Evolutionary conservation across 2,113 vertebrate species (phyloP), one percentile per base, ranked within the genome.

Genomic region (Gadus chalcogrammus): DNA sequence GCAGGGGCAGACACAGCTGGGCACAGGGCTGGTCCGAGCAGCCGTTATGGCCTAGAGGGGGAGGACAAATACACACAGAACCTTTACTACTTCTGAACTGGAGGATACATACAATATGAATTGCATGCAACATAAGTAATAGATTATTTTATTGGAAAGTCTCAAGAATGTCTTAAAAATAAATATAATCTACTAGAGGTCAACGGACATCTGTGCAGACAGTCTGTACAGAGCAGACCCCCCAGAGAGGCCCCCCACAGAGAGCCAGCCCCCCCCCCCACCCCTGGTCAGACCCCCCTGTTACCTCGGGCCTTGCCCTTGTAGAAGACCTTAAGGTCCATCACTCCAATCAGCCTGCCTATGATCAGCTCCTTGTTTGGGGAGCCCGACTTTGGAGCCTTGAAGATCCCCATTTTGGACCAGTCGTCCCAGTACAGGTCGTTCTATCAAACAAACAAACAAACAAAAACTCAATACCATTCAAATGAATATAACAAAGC

Each of bases 391-490:
- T 99, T 99, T 2, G 95, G 93, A 12, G 96, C 97, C 89, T 96
- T 93, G 84, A 98, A 98, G 79, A 99, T 99, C 63, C 97, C 97
- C 87, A 97, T 95, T 79, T 93, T 93, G 0, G 96, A 97, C 97
- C 97, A 99, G 88, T 99, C 97, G 0, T 99, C 96, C 97, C 96
- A 99, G 91, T 99, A 99, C 80, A 99, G 92, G 35, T 99, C 96
- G 62, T 94, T 98, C 97, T 99, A 82, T 64, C 87, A 74, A 64
- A 73, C 48, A 24, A 35, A 15, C 4, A 12, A 60, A 31, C 3
- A 38, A 77, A 94, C 96, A 94, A 99, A 99, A 71, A 98, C 2
- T 20, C 16, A n/a, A 59, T 6, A 20, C 8, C 16, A 61, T 20
- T 18, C 20, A 7, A 18, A 20, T 22, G 1, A 61, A 61, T 12